phyloP scores from a whole-genome alignment of 2,888 invertebrate species.

The Exocentrus adspersus region DNA sequence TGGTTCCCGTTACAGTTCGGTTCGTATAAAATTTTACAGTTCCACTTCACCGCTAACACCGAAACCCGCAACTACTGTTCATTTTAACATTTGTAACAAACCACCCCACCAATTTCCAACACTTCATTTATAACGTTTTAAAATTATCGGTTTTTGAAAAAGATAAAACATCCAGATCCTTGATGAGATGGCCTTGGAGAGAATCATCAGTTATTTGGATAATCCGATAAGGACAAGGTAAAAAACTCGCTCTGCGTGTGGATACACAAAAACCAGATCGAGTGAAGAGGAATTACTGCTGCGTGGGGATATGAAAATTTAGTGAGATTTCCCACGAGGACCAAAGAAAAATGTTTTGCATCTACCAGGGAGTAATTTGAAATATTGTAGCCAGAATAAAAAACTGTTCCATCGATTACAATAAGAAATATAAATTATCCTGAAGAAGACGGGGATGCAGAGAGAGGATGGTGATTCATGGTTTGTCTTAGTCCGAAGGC shows the following conservation, averaged over 20 bases:
- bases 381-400: too few species aligned
- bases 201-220: conserved; percentile 1
- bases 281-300: conserved; percentile 5
- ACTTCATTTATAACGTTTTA: too few species aligned
- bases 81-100: too few species aligned
- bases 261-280: conserved; percentile 1
- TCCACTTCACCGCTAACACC: background rate
- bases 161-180: background rate
- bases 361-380: conserved; percentile 18
- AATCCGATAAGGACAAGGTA: conserved; percentile 11
- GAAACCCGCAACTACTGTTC: too few species aligned
- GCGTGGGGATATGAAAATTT: conserved; percentile 27
- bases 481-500: too few species aligned
- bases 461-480: too few species aligned
- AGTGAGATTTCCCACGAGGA: conserved; percentile 26
- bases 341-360: conserved; percentile 21
- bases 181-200: background rate
- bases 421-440: too few species aligned
- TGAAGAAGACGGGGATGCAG: too few species aligned
- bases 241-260: conserved; percentile 1
- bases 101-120: too few species aligned
- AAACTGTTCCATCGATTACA: too few species aligned
- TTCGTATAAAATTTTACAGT: background rate
- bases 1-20: background rate
- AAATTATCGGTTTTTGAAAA: background rate